These are phyloP conservation scores for Ornithoptera priamus DNA, from an alignment of 2,888 invertebrate genomes.

Conservation along the genomic window DNA sequence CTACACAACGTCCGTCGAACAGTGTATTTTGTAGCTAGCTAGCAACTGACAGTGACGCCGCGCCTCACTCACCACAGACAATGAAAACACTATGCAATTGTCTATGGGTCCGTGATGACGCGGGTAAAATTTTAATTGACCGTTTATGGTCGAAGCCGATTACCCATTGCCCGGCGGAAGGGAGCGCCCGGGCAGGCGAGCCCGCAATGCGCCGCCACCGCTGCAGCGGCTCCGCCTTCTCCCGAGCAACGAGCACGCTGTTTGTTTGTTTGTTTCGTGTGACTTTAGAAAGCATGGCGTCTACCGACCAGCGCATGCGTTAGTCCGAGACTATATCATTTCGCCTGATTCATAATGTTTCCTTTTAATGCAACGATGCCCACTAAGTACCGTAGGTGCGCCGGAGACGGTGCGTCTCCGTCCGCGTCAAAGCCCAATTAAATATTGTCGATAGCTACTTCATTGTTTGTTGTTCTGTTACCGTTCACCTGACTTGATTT, in stretches of 20 bases:
- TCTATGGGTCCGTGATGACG: conserved; percentile 19
- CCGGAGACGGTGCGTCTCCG: conserved; percentile 41
- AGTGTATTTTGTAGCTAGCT: conserved; percentile 40
- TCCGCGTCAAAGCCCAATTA: conserved; percentile 38
- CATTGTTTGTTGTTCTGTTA: conserved; percentile 59
- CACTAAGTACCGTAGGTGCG: conserved; percentile 45
- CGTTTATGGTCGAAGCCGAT: conserved; percentile 23
- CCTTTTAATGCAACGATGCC: conserved; percentile 35
- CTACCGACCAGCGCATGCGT: conserved; percentile 42
- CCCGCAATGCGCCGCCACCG: neutral
- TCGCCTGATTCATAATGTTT: conserved; percentile 37
- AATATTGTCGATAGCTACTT: conserved; percentile 38
- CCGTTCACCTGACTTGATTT: conserved; percentile 68
- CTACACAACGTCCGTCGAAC: conserved; percentile 9
- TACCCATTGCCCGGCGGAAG: conserved; percentile 24
- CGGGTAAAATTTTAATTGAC: conserved; percentile 17
- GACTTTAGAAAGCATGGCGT: conserved; percentile 39
- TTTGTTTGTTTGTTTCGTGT: conserved; percentile 32
- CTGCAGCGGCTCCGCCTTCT: neutral
- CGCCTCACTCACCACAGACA: conserved; percentile 34
- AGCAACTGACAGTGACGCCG: conserved; percentile 37
- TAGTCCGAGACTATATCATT: conserved; percentile 31
- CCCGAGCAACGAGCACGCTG: conserved; percentile 27
- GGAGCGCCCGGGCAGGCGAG: neutral
- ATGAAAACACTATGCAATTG: conserved; percentile 6